Conservation (phyloP, 2,113 vertebrate genomes). For the Antennarius striatus region DNA sequence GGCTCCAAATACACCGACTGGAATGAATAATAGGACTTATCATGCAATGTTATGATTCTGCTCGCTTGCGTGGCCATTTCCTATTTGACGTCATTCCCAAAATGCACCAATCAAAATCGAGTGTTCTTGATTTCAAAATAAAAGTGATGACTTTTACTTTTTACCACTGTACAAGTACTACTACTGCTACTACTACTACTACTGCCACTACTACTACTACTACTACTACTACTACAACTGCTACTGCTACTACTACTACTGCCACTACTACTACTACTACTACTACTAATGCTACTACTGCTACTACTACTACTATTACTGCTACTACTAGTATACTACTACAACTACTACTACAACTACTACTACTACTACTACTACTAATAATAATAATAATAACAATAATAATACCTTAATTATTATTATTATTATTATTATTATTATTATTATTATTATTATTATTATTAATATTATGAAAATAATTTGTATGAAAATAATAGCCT, state of each 20-base stretch:
- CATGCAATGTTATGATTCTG: slow-evolving; percentile 61
- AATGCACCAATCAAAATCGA: slow-evolving; percentile 45
- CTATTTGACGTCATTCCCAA: slow-evolving; percentile 39
- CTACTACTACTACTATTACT: too few relatives aligned
- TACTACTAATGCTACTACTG: too few relatives aligned
- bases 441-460: too few relatives aligned
- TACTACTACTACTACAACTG: not conserved
- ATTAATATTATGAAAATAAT: too few relatives aligned
- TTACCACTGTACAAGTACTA: not conserved
- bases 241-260: not conserved
- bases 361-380: too few relatives aligned
- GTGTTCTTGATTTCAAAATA: slow-evolving; percentile 59
- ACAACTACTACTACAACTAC: too few relatives aligned
- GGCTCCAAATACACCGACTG: not conserved
- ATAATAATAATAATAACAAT: too few relatives aligned
- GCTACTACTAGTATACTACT: too few relatives aligned
- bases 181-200: not conserved
- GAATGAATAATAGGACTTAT: not conserved
- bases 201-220: not conserved
- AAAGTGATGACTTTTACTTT: not conserved
- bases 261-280: not conserved
- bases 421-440: too few relatives aligned
- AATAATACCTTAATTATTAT: too few relatives aligned
- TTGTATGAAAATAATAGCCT: too few relatives aligned
- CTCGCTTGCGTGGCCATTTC: slow-evolving; percentile 61